phyloP scores from a whole-genome alignment of 2,797 vertebrate species.

The Urocyon cinereoargenteus region DNA sequence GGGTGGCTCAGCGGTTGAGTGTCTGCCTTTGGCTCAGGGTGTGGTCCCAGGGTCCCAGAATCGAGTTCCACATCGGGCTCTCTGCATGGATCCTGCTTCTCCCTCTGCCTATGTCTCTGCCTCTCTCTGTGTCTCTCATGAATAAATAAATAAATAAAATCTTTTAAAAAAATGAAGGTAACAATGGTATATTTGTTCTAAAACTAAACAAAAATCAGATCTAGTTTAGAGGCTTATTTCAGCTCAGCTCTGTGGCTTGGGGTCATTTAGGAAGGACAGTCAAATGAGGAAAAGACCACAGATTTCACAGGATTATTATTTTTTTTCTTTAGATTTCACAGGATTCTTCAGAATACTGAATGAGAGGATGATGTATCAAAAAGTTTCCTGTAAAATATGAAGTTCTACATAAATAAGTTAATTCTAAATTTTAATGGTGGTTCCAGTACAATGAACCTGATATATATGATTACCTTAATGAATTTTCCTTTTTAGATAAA shows the following conservation, averaged over 20 bases:
- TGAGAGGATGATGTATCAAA: background rate
- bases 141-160: too few relatives aligned
- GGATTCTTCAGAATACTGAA: background rate
- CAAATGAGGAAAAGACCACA: background rate
- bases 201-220: background rate
- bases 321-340: background rate
- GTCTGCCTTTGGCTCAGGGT: too few relatives aligned
- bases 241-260: background rate
- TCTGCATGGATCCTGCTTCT: too few relatives aligned
- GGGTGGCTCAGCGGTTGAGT: too few relatives aligned
- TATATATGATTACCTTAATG: background rate
- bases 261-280: background rate
- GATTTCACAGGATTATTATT: background rate
- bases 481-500: constrained; percentile 25
- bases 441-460: background rate
- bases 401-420: background rate
- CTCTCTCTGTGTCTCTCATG: too few relatives aligned
- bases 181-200: background rate
- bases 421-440: constrained; percentile 21
- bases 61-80: too few relatives aligned
- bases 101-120: too few relatives aligned
- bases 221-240: background rate
- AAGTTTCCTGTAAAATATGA: background rate
- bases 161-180: background rate
- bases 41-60: too few relatives aligned